Conservation (phyloP, 2,113 vertebrate genomes). For the Brachirus orientalis region DNA sequence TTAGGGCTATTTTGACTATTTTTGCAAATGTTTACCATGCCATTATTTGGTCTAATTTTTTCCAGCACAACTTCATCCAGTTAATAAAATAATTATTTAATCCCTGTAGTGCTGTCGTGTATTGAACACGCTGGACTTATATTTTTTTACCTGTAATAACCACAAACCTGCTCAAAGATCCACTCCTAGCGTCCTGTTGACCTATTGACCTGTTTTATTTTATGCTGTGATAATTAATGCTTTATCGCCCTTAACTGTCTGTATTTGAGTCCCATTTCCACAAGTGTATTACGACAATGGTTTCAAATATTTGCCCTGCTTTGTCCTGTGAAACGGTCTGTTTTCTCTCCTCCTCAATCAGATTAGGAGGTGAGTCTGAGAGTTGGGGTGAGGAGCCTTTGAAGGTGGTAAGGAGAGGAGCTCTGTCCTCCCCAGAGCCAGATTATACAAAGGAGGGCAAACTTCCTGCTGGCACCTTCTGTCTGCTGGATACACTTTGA, state of each 20-base stretch:
- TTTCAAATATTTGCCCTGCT: conserved; percentile 57
- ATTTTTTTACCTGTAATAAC: too few relatives aligned
- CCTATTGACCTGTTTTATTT: too few relatives aligned
- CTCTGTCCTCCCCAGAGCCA: conserved; percentile 49
- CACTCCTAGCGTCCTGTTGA: too few relatives aligned
- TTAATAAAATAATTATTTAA: too few relatives aligned
- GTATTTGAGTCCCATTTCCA: conserved; percentile 13
- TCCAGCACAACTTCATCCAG: too few relatives aligned
- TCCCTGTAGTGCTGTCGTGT: too few relatives aligned
- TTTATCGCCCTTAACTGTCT: background rate
- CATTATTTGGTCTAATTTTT: too few relatives aligned
- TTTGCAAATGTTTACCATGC: too few relatives aligned
- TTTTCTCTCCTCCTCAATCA: conserved; percentile 55
- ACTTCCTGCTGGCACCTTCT: conserved; percentile 66
- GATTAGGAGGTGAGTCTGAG: conserved; percentile 57
- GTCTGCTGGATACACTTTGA: conserved; percentile 69
- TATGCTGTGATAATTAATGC: too few relatives aligned
- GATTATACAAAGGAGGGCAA: conserved; percentile 64
- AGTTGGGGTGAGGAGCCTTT: conserved; percentile 42
- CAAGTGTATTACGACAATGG: conserved; percentile 15
- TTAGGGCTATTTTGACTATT: too few relatives aligned
- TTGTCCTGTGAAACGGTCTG: conserved; percentile 46
- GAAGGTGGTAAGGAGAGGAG: conserved; percentile 59
- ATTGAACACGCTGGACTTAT: too few relatives aligned
- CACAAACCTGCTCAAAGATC: too few relatives aligned